Evolutionary conservation across 2,888 invertebrate genomes (phyloP), one percentile per base, ranked within the genome.

Genomic region (Nomada flava): DNA sequence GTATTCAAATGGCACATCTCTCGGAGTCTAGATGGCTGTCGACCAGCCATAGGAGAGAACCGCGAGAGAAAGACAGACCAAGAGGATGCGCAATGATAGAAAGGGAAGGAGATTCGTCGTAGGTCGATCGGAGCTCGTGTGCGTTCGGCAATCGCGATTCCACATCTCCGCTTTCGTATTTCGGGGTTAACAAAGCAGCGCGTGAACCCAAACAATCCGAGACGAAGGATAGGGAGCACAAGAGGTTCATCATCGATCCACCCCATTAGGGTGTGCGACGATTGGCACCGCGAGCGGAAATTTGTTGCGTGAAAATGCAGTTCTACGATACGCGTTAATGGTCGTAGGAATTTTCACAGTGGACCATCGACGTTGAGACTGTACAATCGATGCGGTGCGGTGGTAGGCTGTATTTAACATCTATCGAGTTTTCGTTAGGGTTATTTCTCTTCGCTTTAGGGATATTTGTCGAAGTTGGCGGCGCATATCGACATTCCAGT

Each of bases 1-100:
- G 92, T 92, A 92, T 92, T 92, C 92, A 92, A 92, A 92, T 92
- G 91, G 90, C 91, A 88, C 90, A 88, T 90, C 90, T 89, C 89
- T 86, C 86, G 79, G 81, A 86, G 85, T 87, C 88, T 85, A 79
- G 88, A 88, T 88, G 86, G 87, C 89, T 90, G 88, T 84, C 88
- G 86, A 88, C 70, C 77, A 67, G 55, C 73, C 50, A 15, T 13
- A n/a, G 18, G 57, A 26, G 78, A 70, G 74, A 73, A 77, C 59
- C 62, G 59, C 44, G 59, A 50, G 71, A 71, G 69, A 62, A 69
- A 65, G 81, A 73, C 57, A 29, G 52, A 11, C n/a, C 65, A 55
- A 69, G 53, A 53, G 74, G 55, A 53, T 50, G 29, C 36, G 26
- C 42, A 52, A 42, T 42, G 53, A 53, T 23, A 29, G 83, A 74